A percentile compares a stretch with the other conserved stretches of the same genome.
Conservation (phyloP, 2,888 invertebrate species). For the Trichopria drosophilae region DNA sequence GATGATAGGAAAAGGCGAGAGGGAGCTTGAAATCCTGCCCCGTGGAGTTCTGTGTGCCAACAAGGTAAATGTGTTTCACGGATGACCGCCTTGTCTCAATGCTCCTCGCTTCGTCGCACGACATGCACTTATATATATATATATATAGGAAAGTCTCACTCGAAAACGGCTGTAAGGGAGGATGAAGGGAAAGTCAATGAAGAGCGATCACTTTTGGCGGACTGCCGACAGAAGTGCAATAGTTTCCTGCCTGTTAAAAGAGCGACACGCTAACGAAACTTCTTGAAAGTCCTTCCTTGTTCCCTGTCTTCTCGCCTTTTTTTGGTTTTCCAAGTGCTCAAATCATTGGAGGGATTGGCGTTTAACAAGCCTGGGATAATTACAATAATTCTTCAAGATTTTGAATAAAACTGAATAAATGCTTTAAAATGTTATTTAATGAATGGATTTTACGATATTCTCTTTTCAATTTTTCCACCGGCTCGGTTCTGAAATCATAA, state of each 20-base stretch:
- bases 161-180: conserved; percentile 23
- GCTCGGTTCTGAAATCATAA: no score
- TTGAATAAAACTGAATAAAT: no score
- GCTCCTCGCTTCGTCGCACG: conserved; percentile 51
- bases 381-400: no score
- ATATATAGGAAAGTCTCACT: conserved; percentile 12
- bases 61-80: conserved; percentile 58
- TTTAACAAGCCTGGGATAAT: no score
- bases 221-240: background rate
- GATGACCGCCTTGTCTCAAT: conserved; percentile 56
- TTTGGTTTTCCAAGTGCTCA: no score
- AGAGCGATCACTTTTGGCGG: conserved; percentile 12
- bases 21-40: conserved; percentile 43
- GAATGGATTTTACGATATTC: no score
- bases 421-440: no score
- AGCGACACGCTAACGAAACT: no score
- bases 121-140: conserved; percentile 32
- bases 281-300: no score
- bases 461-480: no score
- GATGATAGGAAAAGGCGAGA: conserved; percentile 21
- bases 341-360: no score
- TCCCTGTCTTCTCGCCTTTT: no score
- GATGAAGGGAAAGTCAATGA: conserved; percentile 18
- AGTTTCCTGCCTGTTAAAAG: background rate
- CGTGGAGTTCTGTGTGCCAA: conserved; percentile 56